Conservation (phyloP, 2,888 invertebrate species). For the Nebria brevicollis region DNA sequence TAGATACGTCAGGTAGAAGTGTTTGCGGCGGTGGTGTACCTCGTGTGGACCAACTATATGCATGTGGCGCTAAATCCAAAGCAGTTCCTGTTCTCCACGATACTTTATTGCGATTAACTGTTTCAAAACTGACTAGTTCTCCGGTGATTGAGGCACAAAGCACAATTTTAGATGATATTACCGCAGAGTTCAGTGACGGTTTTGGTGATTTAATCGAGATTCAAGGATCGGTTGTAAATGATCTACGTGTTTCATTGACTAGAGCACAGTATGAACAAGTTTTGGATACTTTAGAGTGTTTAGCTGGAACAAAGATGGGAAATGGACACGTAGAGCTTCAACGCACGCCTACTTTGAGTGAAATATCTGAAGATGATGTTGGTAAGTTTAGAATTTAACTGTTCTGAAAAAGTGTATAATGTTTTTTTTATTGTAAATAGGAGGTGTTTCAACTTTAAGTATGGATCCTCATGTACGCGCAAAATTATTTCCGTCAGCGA, state of each 20-base stretch:
- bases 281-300: conserved; percentile 72
- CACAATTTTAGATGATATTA: not conserved
- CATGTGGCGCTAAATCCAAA: conserved; percentile 69
- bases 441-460: conserved; percentile 65
- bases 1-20: conserved; percentile 69
- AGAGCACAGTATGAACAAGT: conserved; percentile 91
- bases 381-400: conserved; percentile 17
- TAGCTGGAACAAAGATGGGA: conserved; percentile 57
- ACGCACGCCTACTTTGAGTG: conserved; percentile 39
- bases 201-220: conserved; percentile 64
- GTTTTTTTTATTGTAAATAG: not conserved
- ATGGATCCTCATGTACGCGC: conserved; percentile 74
- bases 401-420: not conserved
- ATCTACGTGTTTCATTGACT: conserved; percentile 85
- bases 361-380: conserved; percentile 28
- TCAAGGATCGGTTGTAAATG: conserved; percentile 82
- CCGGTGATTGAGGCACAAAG: conserved; percentile 23
- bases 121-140: conserved; percentile 65
- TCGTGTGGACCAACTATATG: conserved; percentile 67
- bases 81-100: conserved; percentile 92
- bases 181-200: not conserved
- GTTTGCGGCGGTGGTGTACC: conserved; percentile 52
- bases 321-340: conserved; percentile 55
- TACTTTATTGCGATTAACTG: conserved; percentile 78
- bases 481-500: conserved; percentile 62